Evolutionary conservation across 2,888 invertebrate species (phyloP).

Genomic region (Tachina fera): DNA sequence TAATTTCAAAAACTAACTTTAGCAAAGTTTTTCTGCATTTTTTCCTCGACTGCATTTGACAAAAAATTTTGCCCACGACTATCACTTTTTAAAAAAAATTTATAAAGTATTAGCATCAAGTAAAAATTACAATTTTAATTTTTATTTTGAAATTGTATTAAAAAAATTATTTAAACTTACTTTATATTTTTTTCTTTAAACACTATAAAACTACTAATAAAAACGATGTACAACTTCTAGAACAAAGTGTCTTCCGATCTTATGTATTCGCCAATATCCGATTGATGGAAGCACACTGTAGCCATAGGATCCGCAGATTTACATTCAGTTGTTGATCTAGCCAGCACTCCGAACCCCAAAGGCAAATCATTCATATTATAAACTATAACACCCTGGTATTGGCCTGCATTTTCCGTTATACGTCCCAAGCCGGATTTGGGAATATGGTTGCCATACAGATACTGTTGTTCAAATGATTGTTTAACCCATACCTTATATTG

Average conservation of each 20-base stretch:
- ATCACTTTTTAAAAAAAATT: too few relatives aligned
- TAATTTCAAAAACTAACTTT: too few relatives aligned
- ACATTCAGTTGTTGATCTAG: slow-evolving; percentile 95
- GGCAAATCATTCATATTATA: slow-evolving; percentile 97
- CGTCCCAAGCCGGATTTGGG: slow-evolving; percentile 97
- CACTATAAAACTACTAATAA: slow-evolving; percentile 48
- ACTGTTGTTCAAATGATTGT: slow-evolving; percentile 97
- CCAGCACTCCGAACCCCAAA: slow-evolving; percentile 97
- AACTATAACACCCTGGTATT: slow-evolving; percentile 96
- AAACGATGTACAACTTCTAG: slow-evolving; percentile 75
- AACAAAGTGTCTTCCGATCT: slow-evolving; percentile 92
- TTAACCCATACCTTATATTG: slow-evolving; percentile 99
- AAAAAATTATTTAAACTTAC: too few relatives aligned
- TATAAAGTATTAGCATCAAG: not conserved
- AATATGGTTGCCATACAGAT: slow-evolving; percentile 98
- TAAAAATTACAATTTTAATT: not conserved
- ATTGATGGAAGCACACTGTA: slow-evolving; percentile 97
- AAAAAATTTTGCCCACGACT: too few relatives aligned
- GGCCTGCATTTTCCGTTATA: slow-evolving; percentile 96
- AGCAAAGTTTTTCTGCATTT: too few relatives aligned
- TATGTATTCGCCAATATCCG: slow-evolving; percentile 98
- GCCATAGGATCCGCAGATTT: slow-evolving; percentile 95
- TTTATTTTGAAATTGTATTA: slow-evolving; percentile 30
- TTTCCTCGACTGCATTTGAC: too few relatives aligned
- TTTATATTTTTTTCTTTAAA: slow-evolving; percentile 35